Base-by-base conservation (phyloP, 2,113 vertebrate species). In the Hippocampus abdominalis region DNA sequence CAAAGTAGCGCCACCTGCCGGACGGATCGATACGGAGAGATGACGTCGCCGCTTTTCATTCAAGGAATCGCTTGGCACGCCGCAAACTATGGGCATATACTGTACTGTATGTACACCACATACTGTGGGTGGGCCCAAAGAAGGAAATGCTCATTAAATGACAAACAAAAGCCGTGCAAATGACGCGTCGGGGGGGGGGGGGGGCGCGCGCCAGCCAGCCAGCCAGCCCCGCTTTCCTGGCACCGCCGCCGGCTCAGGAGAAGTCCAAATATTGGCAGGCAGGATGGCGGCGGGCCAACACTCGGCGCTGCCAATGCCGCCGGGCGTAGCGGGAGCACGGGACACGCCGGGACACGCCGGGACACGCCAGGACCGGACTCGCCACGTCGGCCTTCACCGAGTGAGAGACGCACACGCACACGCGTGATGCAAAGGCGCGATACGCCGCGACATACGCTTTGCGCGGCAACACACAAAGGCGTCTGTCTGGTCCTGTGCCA, bases 401-500 rank as follows among this genome's bases (percentile, higher is more conserved):
- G 42, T 18, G 67, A 68, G 71, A 77, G 8, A 61, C 66, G 75
- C 40, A 76, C n/a, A 72, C 75, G 9, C 44, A 81, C 76, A 83
- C 79, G 49, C 77, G 15, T 18, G 2, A 61, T 25, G 46, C 63
- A 70, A 60, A 59, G 51, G 44, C 63, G 32, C 0, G 32, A 61
- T 66, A 60, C 77, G 68, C 57, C 60, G 40, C 46, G 42, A 64
- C 63, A 64, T 64, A 64, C 63, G 63, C 63, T 64, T 46, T 46
- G 7, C 51, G 13, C 66, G 2, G 5, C 3, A 29, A 64, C 71
- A 76, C 71, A 81, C 51, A 80, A 68, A 78, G 72, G 61, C 69
- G 72, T 74, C 83, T 76, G 77, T 83, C 86, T 91, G 86, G 87
- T 90, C 77, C 73, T 23, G 73, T 84, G 89, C 89, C 89, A 89